These are phyloP conservation scores for Drosophila tropicalis DNA, from an alignment of 1,140 invertebrate species.

Conservation along the genomic window DNA sequence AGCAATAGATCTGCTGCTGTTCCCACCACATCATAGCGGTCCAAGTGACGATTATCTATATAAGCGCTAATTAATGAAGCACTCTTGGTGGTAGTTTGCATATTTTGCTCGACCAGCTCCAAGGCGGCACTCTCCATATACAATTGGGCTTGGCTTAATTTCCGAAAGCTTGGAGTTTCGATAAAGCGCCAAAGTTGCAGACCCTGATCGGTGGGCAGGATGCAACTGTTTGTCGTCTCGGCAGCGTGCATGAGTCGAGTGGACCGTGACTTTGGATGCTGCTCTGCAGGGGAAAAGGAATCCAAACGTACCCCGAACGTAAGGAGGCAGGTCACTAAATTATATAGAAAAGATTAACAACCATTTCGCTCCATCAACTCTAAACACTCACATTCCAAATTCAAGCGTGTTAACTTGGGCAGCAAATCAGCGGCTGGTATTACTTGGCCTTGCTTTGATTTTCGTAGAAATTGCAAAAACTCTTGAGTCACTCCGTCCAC, in stretches of 20 bases:
- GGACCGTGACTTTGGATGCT: constrained; percentile 85
- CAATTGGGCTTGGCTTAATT: constrained; percentile 87
- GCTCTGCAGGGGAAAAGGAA: constrained; percentile 86
- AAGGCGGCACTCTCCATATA: constrained; percentile 90
- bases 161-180: constrained; percentile 89
- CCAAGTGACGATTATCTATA: constrained; percentile 86
- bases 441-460: not conserved
- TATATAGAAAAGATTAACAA: not conserved
- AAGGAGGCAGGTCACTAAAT: constrained; percentile 87
- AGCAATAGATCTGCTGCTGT: constrained; percentile 92
- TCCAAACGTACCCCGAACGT: constrained; percentile 88
- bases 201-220: constrained; percentile 91
- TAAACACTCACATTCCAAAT: constrained; percentile 87
- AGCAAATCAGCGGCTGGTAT: constrained; percentile 86
- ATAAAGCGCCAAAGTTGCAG: constrained; percentile 89
- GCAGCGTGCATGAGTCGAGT: constrained; percentile 89
- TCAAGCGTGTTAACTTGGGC: constrained; percentile 88
- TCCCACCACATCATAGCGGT: constrained; percentile 91
- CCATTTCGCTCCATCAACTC: not conserved
- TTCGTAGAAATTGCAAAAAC: constrained; percentile 85
- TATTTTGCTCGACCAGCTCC: constrained; percentile 87
- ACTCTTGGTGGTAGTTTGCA: constrained; percentile 51
- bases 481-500: constrained; percentile 87
- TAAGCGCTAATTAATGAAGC: constrained; percentile 87
- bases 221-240: constrained; percentile 87